These are phyloP conservation scores for Acrobasis repandana DNA, from an alignment of 2,888 invertebrate species.

Conservation along the genomic window DNA sequence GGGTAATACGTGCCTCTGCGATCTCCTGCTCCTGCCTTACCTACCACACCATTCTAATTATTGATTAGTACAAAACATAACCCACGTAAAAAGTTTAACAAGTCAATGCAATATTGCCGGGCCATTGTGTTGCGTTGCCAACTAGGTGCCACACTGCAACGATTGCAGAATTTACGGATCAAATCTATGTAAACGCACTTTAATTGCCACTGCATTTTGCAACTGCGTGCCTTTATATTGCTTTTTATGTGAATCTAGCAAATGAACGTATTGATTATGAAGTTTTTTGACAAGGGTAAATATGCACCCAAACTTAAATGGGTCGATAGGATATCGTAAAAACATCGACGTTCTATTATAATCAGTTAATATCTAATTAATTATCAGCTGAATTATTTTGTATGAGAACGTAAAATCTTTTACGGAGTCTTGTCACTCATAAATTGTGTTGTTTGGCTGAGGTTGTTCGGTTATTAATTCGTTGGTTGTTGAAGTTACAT, in stretches of 20 bases:
- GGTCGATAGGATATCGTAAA: no score
- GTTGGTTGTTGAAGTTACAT: no score
- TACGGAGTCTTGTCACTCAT: neutral
- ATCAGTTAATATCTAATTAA: no score
- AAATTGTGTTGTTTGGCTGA: neutral
- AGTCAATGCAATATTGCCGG: slow-evolving; percentile 10
- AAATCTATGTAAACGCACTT: slow-evolving; percentile 14
- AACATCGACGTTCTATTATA: no score
- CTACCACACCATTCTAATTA: neutral
- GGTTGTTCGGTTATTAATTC: neutral
- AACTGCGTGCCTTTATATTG: slow-evolving; percentile 2
- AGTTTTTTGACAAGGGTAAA: no score
- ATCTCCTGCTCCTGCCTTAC: no score
- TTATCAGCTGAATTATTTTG: no score
- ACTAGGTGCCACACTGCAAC: neutral
- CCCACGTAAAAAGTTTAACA: neutral
- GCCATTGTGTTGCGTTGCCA: slow-evolving; percentile 16
- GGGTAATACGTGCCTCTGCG: no score
- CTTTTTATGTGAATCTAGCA: neutral
- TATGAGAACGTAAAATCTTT: neutral
- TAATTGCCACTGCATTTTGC: slow-evolving; percentile 10
- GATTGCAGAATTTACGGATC: slow-evolving; percentile 15
- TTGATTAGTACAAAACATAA: neutral
- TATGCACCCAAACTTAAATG: no score
- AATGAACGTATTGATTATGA: neutral